Conservation (phyloP, 2,888 invertebrate genomes). For the Strigamia crassipes region DNA sequence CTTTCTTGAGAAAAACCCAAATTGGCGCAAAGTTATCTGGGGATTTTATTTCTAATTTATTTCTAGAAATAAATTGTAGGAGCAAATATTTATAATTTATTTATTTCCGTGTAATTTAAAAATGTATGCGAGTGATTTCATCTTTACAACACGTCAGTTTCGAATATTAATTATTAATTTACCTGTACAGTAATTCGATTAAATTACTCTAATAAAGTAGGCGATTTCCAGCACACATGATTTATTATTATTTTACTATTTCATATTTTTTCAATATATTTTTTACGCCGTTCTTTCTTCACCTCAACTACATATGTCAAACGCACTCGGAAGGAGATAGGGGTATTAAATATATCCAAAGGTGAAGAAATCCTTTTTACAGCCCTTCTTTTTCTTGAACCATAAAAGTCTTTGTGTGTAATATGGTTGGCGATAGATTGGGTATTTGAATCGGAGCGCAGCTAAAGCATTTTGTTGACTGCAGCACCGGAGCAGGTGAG, state of each 20-base stretch:
- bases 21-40: background rate
- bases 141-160: background rate
- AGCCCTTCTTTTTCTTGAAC: background rate
- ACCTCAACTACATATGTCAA: background rate
- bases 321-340: background rate
- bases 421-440: constrained; percentile 36
- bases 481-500: background rate
- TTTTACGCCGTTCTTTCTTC: background rate
- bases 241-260: constrained; percentile 8
- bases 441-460: constrained; percentile 25
- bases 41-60: background rate
- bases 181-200: background rate
- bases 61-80: no score
- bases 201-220: background rate
- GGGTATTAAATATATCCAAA: constrained; percentile 28
- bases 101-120: no score
- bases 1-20: constrained; percentile 7
- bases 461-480: background rate
- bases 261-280: background rate
- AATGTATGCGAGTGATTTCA: constrained; percentile 5
- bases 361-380: constrained; percentile 36
- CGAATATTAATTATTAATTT: background rate
- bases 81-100: no score
- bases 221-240: background rate
- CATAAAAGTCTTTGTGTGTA: constrained; percentile 29